A percentile compares a stretch with the other conserved stretches of the same genome.
Evolutionary conservation across 1,140 invertebrate genomes (phyloP).

Genomic region (Paraescarpia echinospica): DNA sequence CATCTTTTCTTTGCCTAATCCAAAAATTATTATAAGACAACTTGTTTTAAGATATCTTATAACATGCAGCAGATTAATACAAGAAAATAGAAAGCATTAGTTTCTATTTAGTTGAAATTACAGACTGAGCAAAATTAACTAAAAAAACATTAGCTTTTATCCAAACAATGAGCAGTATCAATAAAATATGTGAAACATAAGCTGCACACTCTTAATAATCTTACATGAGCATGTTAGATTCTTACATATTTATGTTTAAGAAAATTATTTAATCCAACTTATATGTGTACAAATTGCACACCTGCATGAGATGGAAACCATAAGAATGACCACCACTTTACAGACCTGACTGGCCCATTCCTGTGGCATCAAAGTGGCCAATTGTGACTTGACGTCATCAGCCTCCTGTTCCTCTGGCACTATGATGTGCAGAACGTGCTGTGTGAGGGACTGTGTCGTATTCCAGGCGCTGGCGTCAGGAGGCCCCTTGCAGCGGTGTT

Average conservation of each 20-base stretch:
- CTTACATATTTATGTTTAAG: not conserved
- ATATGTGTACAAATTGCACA: not conserved
- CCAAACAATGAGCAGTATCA: too few species aligned
- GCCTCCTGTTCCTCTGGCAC: not conserved
- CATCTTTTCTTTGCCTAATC: not conserved
- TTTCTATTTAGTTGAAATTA: too few species aligned
- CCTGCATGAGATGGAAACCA: too few species aligned
- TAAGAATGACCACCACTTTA: too few species aligned
- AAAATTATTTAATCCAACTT: not conserved
- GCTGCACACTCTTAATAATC: too few species aligned
- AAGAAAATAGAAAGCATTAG: too few species aligned
- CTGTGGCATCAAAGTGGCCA: not conserved
- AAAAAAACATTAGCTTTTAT: too few species aligned
- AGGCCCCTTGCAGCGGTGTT: slow-evolving; percentile 10
- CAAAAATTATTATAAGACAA: too few species aligned
- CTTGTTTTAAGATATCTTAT: too few species aligned
- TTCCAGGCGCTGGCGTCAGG: not conserved
- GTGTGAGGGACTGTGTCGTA: not conserved
- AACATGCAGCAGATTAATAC: not conserved
- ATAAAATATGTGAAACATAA: too few species aligned
- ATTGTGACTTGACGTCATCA: slow-evolving; percentile 9
- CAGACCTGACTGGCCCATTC: not conserved
- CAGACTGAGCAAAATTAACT: too few species aligned
- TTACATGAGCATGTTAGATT: not conserved
- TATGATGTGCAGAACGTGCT: not conserved